Evolutionary conservation across 1,140 invertebrate genomes (phyloP).

Genomic region (Euura saliciscinereae): DNA sequence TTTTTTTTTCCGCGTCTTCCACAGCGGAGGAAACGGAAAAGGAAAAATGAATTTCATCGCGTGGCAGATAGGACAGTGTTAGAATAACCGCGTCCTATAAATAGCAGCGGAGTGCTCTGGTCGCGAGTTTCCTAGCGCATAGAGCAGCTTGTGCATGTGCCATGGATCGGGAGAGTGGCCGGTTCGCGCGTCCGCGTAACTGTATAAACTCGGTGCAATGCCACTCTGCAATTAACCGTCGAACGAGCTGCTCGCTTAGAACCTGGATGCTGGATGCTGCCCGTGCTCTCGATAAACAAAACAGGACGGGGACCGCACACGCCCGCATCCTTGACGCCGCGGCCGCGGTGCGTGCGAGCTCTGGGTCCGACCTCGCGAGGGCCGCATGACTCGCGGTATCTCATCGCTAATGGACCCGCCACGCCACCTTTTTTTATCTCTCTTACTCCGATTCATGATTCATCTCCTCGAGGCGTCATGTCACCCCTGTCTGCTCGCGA

Average conservation of each 20-base stretch:
- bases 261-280: too few species aligned
- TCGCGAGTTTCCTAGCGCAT: too few species aligned
- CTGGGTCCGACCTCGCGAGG: constrained; percentile 8
- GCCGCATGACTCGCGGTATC: neutral
- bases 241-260: constrained; percentile 36
- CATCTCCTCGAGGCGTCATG: too few species aligned
- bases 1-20: too few species aligned
- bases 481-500: neutral
- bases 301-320: constrained; percentile 29
- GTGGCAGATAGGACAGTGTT: too few species aligned
- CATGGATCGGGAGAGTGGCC: neutral
- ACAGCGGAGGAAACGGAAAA: too few species aligned
- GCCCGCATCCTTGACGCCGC: neutral
- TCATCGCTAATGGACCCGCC: constrained; percentile 7
- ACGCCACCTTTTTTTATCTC: neutral
- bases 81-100: neutral
- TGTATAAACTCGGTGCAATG: constrained; percentile 39
- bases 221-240: constrained; percentile 51
- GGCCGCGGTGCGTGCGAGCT: too few species aligned
- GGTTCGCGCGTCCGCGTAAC: constrained; percentile 38
- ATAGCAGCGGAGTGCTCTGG: neutral
- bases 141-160: neutral
- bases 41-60: too few species aligned
- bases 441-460: too few species aligned
- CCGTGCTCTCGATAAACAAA: constrained; percentile 38